Evolutionary conservation across 1,140 invertebrate species (phyloP).

Genomic region (Temnothorax longispinosus): DNA sequence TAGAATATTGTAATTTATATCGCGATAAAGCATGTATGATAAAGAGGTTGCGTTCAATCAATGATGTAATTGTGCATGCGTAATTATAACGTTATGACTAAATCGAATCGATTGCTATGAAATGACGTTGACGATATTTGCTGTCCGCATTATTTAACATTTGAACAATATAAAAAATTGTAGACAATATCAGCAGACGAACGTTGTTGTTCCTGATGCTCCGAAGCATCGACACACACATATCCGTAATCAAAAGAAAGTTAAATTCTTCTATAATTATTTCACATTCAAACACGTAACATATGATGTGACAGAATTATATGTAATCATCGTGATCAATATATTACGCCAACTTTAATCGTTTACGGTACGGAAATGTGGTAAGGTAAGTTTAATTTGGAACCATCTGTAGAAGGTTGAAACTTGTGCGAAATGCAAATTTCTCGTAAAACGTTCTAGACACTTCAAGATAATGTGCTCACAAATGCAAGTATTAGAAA

Average conservation of each 20-base stretch:
- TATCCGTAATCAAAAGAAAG: not conserved
- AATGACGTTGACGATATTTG: not conserved
- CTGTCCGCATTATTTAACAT: not conserved
- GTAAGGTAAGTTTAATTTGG: not conserved
- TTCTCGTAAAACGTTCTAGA: not conserved
- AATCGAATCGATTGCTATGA: not conserved
- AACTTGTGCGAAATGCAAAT: slow-evolving; percentile 12
- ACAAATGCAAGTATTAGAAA: slow-evolving; percentile 8
- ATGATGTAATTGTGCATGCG: not conserved
- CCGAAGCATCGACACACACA: too few species aligned
- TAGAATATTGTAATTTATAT: not conserved
- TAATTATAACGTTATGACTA: not conserved
- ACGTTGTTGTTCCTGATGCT: too few species aligned
- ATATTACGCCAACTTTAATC: not conserved
- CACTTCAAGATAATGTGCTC: slow-evolving; percentile 20
- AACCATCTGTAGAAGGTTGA: slow-evolving; percentile 30
- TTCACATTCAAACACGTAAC: not conserved
- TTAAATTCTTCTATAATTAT: not conserved
- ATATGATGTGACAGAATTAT: not conserved
- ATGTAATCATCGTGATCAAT: slow-evolving; percentile 8
- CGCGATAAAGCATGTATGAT: not conserved
- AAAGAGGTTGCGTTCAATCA: not conserved
- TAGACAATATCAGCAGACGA: not conserved
- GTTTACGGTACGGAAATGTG: too few species aligned
- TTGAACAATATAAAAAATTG: not conserved